phyloP scores from a whole-genome alignment of 2,797 vertebrate genomes.

The Falco peregrinus region DNA sequence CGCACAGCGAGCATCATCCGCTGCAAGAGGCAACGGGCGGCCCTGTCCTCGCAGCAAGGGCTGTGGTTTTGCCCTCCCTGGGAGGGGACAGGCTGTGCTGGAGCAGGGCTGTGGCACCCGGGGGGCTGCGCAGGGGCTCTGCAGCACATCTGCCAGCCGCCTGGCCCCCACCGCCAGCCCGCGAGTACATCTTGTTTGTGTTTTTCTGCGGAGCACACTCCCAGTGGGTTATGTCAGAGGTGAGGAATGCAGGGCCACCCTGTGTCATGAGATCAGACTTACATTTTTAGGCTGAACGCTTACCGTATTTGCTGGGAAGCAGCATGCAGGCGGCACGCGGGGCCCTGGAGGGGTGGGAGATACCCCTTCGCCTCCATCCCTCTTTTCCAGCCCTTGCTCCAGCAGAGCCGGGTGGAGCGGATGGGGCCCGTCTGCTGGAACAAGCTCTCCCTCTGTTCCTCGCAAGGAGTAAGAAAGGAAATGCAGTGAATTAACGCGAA shows the following conservation, averaged over 20 bases:
- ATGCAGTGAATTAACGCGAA: slow-evolving; percentile 51
- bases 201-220: slow-evolving; percentile 62
- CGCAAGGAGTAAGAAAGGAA: slow-evolving; percentile 49
- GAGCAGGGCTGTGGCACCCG: neutral
- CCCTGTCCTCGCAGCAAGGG: neutral
- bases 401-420: slow-evolving; percentile 27
- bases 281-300: slow-evolving; percentile 55
- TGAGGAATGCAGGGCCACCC: slow-evolving; percentile 74
- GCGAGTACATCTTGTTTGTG: slow-evolving; percentile 73
- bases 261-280: slow-evolving; percentile 70
- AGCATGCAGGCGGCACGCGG: neutral
- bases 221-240: slow-evolving; percentile 73
- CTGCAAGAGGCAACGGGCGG: neutral
- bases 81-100: neutral
- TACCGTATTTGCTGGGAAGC: slow-evolving; percentile 61
- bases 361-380: neutral
- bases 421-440: slow-evolving; percentile 58
- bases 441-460: slow-evolving; percentile 64
- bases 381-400: slow-evolving; percentile 14
- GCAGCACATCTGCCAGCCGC: slow-evolving; percentile 47
- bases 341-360: slow-evolving; percentile 40
- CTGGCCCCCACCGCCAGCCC: slow-evolving; percentile 33
- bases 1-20: rapidly evolving
- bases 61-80: neutral
- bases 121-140: neutral